Conservation (phyloP, 2,113 vertebrate species). For the Atrichornis clamosus region DNA sequence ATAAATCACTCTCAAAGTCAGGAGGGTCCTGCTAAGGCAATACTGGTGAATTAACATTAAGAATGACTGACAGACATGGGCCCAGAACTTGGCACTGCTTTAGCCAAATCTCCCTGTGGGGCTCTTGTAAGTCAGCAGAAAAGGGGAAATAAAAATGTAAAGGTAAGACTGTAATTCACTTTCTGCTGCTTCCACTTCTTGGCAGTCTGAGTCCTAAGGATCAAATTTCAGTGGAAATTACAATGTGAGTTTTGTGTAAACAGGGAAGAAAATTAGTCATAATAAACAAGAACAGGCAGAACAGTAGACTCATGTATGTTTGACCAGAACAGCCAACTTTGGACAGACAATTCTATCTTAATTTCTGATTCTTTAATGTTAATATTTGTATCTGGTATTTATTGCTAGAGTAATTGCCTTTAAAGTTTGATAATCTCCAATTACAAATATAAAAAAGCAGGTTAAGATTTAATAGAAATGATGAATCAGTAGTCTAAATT, state of each 20-base stretch:
- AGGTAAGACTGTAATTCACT: neutral
- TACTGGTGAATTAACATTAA: neutral
- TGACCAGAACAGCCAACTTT: neutral
- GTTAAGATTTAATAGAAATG: neutral
- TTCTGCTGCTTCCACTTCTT: neutral
- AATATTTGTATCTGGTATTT: neutral
- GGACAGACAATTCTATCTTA: neutral
- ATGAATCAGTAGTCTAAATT: neutral
- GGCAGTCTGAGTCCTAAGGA: neutral
- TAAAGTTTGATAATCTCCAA: neutral
- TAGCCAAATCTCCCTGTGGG: neutral
- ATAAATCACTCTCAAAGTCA: neutral
- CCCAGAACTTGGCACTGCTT: neutral
- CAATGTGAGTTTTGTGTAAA: neutral
- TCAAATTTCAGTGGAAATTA: neutral
- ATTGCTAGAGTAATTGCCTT: neutral
- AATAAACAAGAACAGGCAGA: neutral
- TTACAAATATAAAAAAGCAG: neutral
- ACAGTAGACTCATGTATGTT: neutral
- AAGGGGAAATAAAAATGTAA: neutral
- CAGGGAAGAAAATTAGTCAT: neutral
- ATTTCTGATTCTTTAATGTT: neutral
- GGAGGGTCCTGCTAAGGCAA: neutral
- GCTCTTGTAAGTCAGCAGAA: neutral
- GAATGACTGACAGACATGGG: rapidly evolving